Evolutionary conservation across 2,113 vertebrate genomes (phyloP), one percentile per base, ranked within the genome.

Genomic region (Tretioscincus oriximinensis): DNA sequence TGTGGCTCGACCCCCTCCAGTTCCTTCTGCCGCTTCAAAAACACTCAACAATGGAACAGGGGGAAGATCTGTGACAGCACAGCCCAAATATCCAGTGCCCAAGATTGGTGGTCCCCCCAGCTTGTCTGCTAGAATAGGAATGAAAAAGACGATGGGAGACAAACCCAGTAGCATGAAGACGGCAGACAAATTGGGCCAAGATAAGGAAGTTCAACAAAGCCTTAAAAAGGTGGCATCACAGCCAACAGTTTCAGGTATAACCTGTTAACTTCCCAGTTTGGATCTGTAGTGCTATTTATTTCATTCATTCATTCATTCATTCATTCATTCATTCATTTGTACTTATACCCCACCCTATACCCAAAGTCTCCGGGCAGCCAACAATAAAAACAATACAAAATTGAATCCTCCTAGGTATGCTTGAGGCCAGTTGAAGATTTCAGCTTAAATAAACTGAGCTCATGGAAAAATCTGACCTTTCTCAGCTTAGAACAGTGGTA

Each of bases 1-100:
- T 18, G 8, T 28, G 1, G 12, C 76, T 68, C 51, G 28, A 8
- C 28, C 28, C 7, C 22, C 77, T 9, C 16, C 41, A 2, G 51
- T 8, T 78, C 71, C 82, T 24, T 28, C n/a, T 3, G 5, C 41
- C 6, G 26, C 71, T n/a, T 28, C 71, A 77, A 84, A 35, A 29
- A 49, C 12, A 1, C 54, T 84, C 66, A 69, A 28, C 58, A 63
- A 84, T 22, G 82, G 82, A 29, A 16, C 72, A 22, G n/a, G 64
- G 2, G 12, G 54, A 41, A 84, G n/a, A 54, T 31, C 77, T 1
- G n/a, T 18, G 2, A 29, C n/a, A 26, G 6, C 29, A 18, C 82
- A 84, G 71, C 6, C 64, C 10, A 84, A 75, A 7, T 54, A 58
- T 16, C 51, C 41, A 1, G 35, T 7, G 28, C 22, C 71, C 31